These are phyloP conservation scores for Dreissena polymorpha DNA, from an alignment of 1,140 invertebrate genomes.

Conservation along the genomic window DNA sequence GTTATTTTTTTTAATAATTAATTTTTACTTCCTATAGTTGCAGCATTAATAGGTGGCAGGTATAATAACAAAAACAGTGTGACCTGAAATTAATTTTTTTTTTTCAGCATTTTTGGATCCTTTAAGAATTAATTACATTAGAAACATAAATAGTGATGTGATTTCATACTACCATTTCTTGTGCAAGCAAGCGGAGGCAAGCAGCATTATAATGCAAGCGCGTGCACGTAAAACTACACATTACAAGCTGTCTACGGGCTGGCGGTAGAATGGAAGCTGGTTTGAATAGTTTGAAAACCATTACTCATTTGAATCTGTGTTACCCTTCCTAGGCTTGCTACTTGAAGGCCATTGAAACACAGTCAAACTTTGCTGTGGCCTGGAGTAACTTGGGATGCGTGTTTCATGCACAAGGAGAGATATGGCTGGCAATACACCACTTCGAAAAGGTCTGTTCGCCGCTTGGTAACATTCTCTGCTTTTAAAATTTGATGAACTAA, in stretches of 20 bases:
- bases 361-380: conserved; percentile 99
- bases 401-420: conserved; percentile 99
- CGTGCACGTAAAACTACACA: not conserved
- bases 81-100: too few species aligned
- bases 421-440: conserved; percentile 99
- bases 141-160: too few species aligned
- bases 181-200: not conserved
- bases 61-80: too few species aligned
- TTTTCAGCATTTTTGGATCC: too few species aligned
- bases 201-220: not conserved
- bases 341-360: conserved; percentile 99
- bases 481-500: not conserved
- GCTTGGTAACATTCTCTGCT: not conserved
- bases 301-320: conserved; percentile 11
- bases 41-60: too few species aligned
- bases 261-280: not conserved
- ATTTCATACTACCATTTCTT: not conserved
- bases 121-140: too few species aligned
- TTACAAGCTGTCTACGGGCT: not conserved
- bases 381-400: conserved; percentile 99
- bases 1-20: too few species aligned
- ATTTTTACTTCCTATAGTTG: too few species aligned
- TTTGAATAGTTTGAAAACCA: not conserved
- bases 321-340: conserved; percentile 93
- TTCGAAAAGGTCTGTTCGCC: conserved; percentile 91